Conservation (phyloP, 2,797 vertebrate species). For the Phylloscopus collybita region DNA sequence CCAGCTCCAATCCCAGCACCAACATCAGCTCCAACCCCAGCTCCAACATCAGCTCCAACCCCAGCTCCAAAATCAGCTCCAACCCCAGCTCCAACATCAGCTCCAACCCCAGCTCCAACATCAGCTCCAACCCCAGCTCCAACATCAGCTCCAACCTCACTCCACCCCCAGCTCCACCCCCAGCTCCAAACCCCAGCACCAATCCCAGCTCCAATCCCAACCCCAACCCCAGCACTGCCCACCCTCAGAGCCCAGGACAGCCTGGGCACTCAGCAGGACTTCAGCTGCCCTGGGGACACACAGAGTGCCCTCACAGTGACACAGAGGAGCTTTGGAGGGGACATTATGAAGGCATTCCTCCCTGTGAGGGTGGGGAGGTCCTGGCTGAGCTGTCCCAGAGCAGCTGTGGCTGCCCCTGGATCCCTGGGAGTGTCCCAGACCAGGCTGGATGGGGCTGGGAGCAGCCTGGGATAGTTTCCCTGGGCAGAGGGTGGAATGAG, state of each 20-base stretch:
- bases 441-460: background rate
- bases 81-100: background rate
- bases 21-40: accelerated
- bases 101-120: accelerated
- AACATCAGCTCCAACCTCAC: background rate
- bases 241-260: accelerated
- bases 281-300: background rate
- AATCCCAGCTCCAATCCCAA: background rate
- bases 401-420: background rate
- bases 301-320: background rate
- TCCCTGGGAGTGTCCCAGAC: background rate
- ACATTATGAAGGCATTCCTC: accelerated
- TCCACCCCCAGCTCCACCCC: accelerated
- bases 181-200: accelerated
- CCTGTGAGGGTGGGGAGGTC: accelerated
- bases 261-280: background rate
- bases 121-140: too few relatives aligned
- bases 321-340: background rate
- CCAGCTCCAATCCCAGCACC: too few relatives aligned
- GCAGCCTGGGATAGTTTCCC: accelerated
- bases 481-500: background rate
- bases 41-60: accelerated
- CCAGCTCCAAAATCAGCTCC: accelerated
- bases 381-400: background rate
- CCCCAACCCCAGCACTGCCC: background rate